These are phyloP conservation scores for Zaprionus nigranus DNA, from an alignment of 1,140 invertebrate genomes.

Conservation along the genomic window DNA sequence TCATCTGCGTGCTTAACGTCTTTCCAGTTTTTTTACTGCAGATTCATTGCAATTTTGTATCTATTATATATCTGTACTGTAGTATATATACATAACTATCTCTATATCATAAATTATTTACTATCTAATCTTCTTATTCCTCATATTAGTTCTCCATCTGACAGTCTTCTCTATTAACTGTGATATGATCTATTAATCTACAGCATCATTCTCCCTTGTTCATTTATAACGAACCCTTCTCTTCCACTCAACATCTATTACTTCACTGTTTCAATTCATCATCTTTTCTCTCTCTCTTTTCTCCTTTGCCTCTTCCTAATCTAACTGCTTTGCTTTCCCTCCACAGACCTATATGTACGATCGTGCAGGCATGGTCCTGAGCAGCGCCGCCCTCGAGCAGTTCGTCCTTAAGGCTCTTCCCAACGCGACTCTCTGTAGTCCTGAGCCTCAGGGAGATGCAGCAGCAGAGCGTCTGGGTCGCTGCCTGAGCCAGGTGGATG, in stretches of 20 bases:
- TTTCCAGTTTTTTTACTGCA: not conserved
- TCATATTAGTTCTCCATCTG: too few species aligned
- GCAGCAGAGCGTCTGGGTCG: slow-evolving; percentile 49
- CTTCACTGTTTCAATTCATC: not conserved
- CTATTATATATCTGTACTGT: too few species aligned
- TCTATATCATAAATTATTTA: too few species aligned
- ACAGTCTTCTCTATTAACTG: too few species aligned
- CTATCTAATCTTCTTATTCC: too few species aligned
- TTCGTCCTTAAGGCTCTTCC: slow-evolving; percentile 51
- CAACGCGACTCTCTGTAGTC: slow-evolving; percentile 51
- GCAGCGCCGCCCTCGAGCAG: slow-evolving; percentile 42
- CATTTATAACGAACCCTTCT: too few species aligned
- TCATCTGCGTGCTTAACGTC: too few species aligned
- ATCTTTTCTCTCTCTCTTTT: too few species aligned
- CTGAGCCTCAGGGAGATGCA: not conserved
- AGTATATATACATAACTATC: too few species aligned
- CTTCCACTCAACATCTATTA: not conserved
- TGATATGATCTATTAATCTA: too few species aligned
- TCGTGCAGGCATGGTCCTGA: slow-evolving; percentile 48
- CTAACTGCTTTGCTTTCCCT: not conserved
- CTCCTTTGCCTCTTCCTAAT: not conserved
- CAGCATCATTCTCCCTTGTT: too few species aligned
- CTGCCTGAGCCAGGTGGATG: slow-evolving; percentile 60
- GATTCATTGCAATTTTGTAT: not conserved
- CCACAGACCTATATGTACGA: slow-evolving; percentile 50